Conservation (phyloP, 2,113 vertebrate genomes). For the Geococcyx californianus region DNA sequence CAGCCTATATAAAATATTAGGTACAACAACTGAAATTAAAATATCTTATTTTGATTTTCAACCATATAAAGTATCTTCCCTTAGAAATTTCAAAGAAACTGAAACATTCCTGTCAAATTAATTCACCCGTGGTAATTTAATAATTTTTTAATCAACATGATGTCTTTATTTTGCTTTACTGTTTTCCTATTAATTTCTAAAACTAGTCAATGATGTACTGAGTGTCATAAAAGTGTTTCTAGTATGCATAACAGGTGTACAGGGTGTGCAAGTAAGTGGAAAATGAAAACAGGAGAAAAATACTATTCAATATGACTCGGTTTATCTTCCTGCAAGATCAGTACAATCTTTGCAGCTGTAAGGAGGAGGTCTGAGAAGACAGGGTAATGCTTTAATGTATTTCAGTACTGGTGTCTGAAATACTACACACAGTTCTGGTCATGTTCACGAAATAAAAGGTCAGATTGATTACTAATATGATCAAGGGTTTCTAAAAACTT, state of each 20-base stretch:
- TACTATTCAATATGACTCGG: not conserved
- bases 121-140: not conserved
- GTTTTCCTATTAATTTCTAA: not conserved
- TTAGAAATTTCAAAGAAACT: not conserved
- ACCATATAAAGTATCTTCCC: not conserved
- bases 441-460: not conserved
- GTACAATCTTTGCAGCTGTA: not conserved
- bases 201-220: not conserved
- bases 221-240: not conserved
- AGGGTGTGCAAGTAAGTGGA: not conserved
- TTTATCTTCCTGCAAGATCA: not conserved
- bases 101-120: not conserved
- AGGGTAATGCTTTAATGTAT: not conserved
- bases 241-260: not conserved
- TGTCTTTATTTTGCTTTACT: not conserved
- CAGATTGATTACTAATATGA: not conserved
- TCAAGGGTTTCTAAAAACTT: not conserved
- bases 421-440: not conserved
- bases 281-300: not conserved
- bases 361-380: not conserved
- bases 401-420: not conserved
- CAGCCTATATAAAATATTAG: not conserved
- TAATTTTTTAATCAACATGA: not conserved
- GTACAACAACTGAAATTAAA: not conserved
- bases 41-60: not conserved